phyloP scores from a whole-genome alignment of 2,113 vertebrate genomes.

The Eidolon helvum region DNA sequence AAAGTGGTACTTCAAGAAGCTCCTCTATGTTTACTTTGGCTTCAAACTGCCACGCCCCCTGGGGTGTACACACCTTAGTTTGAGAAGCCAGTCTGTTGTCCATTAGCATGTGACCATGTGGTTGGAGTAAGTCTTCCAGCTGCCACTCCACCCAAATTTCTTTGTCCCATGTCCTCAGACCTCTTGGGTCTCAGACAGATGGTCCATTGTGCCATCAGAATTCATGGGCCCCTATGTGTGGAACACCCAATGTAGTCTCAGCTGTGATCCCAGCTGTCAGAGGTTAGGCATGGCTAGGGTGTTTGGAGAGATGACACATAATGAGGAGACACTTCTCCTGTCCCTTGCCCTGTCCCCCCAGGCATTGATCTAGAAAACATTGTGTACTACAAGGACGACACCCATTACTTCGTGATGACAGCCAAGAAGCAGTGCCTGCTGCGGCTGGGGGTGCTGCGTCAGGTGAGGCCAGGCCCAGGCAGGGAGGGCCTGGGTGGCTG shows the following conservation, averaged over 20 bases:
- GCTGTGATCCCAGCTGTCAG: background rate
- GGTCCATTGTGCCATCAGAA: background rate
- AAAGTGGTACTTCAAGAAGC: background rate
- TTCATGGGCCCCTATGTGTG: background rate
- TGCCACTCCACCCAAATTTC: background rate
- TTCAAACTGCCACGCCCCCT: background rate
- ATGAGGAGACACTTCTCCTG: background rate
- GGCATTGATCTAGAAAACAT: constrained; percentile 98
- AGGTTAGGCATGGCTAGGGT: background rate
- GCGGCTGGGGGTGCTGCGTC: constrained; percentile 91
- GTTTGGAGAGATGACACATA: background rate
- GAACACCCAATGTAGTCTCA: background rate
- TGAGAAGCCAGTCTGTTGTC: background rate
- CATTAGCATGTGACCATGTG: background rate
- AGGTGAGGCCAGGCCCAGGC: constrained; percentile 81
- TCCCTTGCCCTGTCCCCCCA: constrained; percentile 57
- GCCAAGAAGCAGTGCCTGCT: constrained; percentile 96
- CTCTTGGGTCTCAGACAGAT: background rate
- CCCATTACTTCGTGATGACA: constrained; percentile 99
- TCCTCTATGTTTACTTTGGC: background rate
- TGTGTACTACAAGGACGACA: constrained; percentile 97
- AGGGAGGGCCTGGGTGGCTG: background rate
- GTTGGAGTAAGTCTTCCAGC: background rate
- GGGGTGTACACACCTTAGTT: background rate
- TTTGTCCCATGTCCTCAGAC: background rate